Conservation (phyloP, 2,888 invertebrate species). For the Agrochola lota region DNA sequence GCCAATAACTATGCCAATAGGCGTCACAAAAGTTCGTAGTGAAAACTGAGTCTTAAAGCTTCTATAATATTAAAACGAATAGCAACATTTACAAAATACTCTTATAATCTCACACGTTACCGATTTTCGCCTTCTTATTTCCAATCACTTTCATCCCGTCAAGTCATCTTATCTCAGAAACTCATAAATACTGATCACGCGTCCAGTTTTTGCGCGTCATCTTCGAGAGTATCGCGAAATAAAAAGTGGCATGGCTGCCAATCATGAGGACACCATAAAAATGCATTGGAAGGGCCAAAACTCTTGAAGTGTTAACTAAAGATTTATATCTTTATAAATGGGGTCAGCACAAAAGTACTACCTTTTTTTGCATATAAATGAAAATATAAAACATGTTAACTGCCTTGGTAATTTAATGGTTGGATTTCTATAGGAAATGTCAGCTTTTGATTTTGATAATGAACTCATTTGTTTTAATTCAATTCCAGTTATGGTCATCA, state of each 20-base stretch:
- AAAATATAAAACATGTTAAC: background rate
- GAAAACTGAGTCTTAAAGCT: no score
- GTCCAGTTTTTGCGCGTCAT: slow-evolving; percentile 55
- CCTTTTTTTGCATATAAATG: background rate
- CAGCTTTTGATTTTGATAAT: no score
- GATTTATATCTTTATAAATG: background rate
- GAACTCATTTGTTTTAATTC: no score
- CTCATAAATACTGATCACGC: slow-evolving; percentile 63
- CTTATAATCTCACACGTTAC: background rate
- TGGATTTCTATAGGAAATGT: no score
- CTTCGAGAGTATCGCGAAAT: slow-evolving; percentile 31
- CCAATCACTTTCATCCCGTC: slow-evolving; percentile 32
- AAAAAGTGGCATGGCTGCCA: slow-evolving; percentile 55
- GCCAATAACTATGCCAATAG: background rate
- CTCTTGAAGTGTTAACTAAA: background rate
- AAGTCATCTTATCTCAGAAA: slow-evolving; percentile 35
- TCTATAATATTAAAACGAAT: background rate
- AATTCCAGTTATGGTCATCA: no score
- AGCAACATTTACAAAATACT: background rate
- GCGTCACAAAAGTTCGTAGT: background rate
- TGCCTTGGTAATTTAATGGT: no score
- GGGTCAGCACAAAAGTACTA: background rate
- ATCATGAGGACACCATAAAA: slow-evolving; percentile 47
- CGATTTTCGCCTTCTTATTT: background rate
- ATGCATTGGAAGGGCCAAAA: background rate